Percentiles rank a stretch among this genome's conserved stretches.
These are phyloP conservation scores for Proteles cristata DNA, from an alignment of 2,113 vertebrate genomes.

Conservation along the genomic window DNA sequence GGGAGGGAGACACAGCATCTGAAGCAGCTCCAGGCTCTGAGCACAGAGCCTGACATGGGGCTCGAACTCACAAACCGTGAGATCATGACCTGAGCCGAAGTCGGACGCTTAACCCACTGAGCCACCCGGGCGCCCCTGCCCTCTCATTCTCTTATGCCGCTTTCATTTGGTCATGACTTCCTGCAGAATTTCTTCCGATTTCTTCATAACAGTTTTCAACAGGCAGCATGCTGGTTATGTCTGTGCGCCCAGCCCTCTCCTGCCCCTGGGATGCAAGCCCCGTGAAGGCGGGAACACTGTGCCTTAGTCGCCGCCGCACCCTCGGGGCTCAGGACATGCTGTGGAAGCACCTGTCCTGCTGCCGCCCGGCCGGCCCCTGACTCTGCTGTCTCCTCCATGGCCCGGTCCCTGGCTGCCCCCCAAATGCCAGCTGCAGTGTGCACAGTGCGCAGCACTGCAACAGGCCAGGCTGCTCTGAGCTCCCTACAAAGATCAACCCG, in stretches of 20 bases:
- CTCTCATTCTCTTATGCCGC: background rate
- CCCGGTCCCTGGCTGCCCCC: background rate
- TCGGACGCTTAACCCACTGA: too few species aligned
- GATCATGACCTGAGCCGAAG: too few species aligned
- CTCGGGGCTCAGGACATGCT: background rate
- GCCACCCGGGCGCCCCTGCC: too few species aligned
- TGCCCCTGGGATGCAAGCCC: background rate
- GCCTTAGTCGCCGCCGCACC: background rate
- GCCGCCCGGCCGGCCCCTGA: background rate
- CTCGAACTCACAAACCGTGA: too few species aligned
- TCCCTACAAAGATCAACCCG: rapidly evolving
- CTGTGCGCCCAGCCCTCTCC: background rate
- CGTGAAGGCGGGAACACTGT: background rate
- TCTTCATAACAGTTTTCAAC: background rate
- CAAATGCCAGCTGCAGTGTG: background rate
- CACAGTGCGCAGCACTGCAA: background rate
- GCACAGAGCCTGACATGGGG: too few species aligned
- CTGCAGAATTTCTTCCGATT: background rate
- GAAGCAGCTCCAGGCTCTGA: too few species aligned
- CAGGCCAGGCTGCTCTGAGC: too few species aligned
- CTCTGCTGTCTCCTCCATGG: background rate
- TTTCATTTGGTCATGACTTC: background rate
- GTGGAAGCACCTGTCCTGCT: background rate
- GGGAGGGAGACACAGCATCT: too few species aligned
- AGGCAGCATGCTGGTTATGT: rapidly evolving